Evolutionary conservation across 53 echinoderm and acorn worm genomes (phyloP), one percentile per base, ranked within the genome.

Genomic region (Arbacia lixula): DNA sequence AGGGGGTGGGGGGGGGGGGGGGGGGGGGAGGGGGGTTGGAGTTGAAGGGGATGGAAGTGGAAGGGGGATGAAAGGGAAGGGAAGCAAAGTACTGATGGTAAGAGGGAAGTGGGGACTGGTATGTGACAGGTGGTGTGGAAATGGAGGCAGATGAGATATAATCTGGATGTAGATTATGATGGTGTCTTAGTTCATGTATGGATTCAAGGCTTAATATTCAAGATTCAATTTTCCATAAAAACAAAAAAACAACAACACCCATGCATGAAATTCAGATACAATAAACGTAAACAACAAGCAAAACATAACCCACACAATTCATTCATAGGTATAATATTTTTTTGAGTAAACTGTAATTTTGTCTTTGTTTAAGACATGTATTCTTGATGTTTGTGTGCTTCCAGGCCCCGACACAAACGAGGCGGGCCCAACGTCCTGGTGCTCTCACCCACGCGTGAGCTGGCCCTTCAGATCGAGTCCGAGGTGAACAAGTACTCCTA

Each of bases 401-500:
- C n/a, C 26, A 72, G 65, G 27, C 46, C 69, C 53, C 87, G 98
- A 28, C 36, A 54, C 0, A 19, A 88, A 22, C 86, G 98, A 55
- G 92, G 88, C 20, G 98, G 98, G 14, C 94, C 98, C 1, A 94
- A 94, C 39, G 98, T 98, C 25, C 82, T 98, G 21, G 88, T 98
- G 33, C 88, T 98, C 12, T 98, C 94, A 19, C 98, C 98, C 24
- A 98, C 98, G 1, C 82, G 98, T 52, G 98, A 98, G 41, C 86
- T 98, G 2, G 98, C 98, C 11, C 76, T 98, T 41, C 98, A 98
- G 85, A 98, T 98, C 4, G 86, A 98, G 66, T 84, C 86, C 16
- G 98, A 98, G 68, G 94, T 94, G 33, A 98, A 88, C 78, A 98
- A 98, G 83, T 98, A 98, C 56, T 92, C 92, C 53, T 98, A 98